Evolutionary conservation across 1,140 invertebrate genomes (phyloP).

Genomic region (Akabosia matsudoensis): DNA sequence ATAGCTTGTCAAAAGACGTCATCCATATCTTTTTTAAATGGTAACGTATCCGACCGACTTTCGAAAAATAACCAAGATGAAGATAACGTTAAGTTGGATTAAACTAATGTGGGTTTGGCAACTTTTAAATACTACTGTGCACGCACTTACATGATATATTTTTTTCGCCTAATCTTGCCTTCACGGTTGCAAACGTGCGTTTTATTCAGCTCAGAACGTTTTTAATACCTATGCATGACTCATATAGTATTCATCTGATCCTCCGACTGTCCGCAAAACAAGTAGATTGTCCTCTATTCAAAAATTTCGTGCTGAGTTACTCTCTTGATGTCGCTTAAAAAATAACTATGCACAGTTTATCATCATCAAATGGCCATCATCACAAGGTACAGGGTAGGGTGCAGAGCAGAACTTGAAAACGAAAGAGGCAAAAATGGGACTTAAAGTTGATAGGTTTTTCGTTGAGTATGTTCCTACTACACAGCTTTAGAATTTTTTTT

Average conservation of each 20-base stretch:
- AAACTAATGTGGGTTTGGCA: too few relatives aligned
- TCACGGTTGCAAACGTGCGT: neutral
- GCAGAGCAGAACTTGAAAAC: neutral
- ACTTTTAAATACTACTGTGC: too few relatives aligned
- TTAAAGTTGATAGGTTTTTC: neutral
- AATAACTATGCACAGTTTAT: neutral
- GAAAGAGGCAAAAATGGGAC: neutral
- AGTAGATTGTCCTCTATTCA: neutral
- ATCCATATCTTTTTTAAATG: too few relatives aligned
- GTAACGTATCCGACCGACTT: too few relatives aligned
- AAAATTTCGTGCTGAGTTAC: neutral
- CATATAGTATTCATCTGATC: neutral
- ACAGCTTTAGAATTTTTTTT: neutral
- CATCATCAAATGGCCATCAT: neutral
- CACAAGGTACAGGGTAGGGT: too few relatives aligned
- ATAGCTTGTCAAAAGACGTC: too few relatives aligned
- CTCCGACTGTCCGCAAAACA: neutral
- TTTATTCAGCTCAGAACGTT: too few relatives aligned
- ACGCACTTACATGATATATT: neutral
- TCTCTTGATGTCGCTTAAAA: neutral
- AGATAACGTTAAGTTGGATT: too few relatives aligned
- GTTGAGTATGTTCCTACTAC: neutral
- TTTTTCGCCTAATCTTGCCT: constrained; percentile 2
- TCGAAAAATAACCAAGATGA: too few relatives aligned
- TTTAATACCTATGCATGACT: neutral